Evolutionary conservation across 2,113 vertebrate species (phyloP), one percentile per base, ranked within the genome.

Genomic region (Eclectus roratus): DNA sequence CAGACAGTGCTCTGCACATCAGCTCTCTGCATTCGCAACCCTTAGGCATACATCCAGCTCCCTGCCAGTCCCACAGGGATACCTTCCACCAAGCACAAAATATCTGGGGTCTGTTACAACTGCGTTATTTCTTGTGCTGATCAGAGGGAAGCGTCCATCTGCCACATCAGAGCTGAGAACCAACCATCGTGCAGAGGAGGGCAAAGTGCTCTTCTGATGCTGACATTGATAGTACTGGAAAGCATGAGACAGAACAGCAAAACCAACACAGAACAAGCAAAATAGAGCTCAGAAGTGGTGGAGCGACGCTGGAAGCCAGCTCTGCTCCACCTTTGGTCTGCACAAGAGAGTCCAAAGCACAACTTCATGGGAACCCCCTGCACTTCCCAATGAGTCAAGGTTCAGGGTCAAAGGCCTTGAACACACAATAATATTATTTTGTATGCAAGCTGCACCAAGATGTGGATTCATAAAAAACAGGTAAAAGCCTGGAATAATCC

Each of bases 151-250:
- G 41, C 2, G 35, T 39, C 80, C 56, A 4, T n/a, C 31, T 70
- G 64, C 8, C 24, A 2, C 4, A 24, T 2, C 47, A n/a, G 14
- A 37, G 39, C 28, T 49, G 65, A 0, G 5, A 47, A 60, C 13
- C 4, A 1, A 35, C 18, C 65, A 1, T 9, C 3, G 0, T 1
- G 0, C 0, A 4, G n/a, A 66, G 29, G 7, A 39, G 23, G 17
- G 29, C 28, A 27, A 2, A 15, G 39, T 6, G 43, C 55, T 50
- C 7, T 0, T 5, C 14, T 23, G 33, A 58, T 58, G 33, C 55
- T n/a, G 55, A 12, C 1, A 1, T 13, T 3, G 11, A 4, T 11
- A 24, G 49, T 24, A 47, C 53, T 44, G 82, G 65, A 44, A 73
- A 81, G 37, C 28, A 20, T 18, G 60, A 77, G 25, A 60, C 12